Conservation (phyloP, 2,113 vertebrate species). For the Misgurnus anguillicaudatus region DNA sequence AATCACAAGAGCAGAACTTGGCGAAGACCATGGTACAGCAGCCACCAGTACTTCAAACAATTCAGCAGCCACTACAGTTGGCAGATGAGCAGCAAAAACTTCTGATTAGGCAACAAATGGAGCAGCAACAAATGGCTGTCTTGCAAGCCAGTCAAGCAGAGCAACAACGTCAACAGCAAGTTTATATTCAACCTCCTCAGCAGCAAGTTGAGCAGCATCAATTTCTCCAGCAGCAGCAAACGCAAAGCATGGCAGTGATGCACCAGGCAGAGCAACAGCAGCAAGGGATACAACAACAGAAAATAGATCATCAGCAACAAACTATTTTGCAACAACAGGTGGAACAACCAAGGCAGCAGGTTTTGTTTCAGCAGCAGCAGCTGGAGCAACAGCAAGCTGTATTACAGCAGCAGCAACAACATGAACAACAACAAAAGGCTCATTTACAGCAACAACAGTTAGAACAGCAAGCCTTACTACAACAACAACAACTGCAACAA, state of each 20-base stretch:
- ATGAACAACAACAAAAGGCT: constrained; percentile 27
- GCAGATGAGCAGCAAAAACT: constrained; percentile 59
- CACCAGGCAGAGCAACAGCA: constrained; percentile 57
- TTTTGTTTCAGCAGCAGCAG: constrained; percentile 62
- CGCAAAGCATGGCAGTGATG: constrained; percentile 39
- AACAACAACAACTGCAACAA: constrained; percentile 55
- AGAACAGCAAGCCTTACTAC: constrained; percentile 50
- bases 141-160: constrained; percentile 57
- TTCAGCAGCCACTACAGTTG: constrained; percentile 49
- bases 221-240: constrained; percentile 47
- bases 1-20: constrained; percentile 50
- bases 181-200: constrained; percentile 57
- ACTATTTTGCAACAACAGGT: constrained; percentile 47
- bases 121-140: constrained; percentile 56
- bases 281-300: constrained; percentile 61
- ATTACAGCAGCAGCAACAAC: constrained; percentile 62
- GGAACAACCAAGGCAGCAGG: constrained; percentile 56
- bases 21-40: constrained; percentile 51
- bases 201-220: constrained; percentile 46
- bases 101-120: constrained; percentile 57
- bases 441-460: constrained; percentile 60
- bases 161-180: constrained; percentile 62
- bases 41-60: constrained; percentile 22
- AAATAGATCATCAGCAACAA: constrained; percentile 63
- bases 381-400: constrained; percentile 62